Evolutionary conservation across 2,797 vertebrate genomes (phyloP).

Genomic region (Onychomys torridus): DNA sequence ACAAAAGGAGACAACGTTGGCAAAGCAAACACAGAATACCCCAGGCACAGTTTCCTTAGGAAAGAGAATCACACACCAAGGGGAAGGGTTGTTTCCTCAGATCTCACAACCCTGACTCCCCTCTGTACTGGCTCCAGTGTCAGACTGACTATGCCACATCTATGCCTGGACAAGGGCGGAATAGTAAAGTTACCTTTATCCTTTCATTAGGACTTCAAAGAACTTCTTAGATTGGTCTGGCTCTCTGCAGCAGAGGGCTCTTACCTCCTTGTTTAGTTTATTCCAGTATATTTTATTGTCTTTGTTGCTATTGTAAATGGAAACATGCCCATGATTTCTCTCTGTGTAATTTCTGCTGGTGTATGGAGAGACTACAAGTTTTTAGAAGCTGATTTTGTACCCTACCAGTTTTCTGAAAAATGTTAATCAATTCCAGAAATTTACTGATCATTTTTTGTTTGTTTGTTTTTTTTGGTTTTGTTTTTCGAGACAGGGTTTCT

Average conservation of each 20-base stretch:
- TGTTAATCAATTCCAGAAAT: background rate
- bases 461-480: too few species aligned
- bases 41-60: background rate
- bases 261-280: background rate
- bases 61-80: background rate
- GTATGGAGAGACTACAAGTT: background rate
- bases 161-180: background rate
- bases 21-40: background rate
- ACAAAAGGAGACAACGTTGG: background rate
- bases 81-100: rapidly evolving
- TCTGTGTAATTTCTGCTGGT: background rate
- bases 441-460: too few species aligned
- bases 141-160: background rate
- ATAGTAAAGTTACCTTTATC: background rate
- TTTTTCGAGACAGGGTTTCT: too few species aligned
- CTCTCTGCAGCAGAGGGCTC: background rate
- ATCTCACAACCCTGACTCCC: background rate
- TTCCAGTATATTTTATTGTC: background rate
- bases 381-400: background rate
- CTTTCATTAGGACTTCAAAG: background rate
- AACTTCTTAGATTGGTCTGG: background rate
- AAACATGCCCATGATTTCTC: background rate
- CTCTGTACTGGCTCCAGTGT: background rate
- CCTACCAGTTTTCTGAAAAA: background rate
- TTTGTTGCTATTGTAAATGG: background rate